phyloP scores from a whole-genome alignment of 1,140 invertebrate genomes.

The Procambarus clarkii region DNA sequence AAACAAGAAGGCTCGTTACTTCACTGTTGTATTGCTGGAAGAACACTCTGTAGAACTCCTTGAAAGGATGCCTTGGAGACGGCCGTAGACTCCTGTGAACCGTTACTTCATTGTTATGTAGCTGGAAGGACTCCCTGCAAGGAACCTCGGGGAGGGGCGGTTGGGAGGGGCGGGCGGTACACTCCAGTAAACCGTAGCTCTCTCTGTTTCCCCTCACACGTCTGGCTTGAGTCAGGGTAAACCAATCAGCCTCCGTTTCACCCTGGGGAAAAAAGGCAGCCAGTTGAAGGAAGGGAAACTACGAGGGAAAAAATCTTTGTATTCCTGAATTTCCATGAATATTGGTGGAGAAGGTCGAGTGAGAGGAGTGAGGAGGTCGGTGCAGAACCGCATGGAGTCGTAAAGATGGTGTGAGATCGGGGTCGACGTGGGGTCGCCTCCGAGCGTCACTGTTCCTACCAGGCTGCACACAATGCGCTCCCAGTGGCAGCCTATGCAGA shows the following conservation, averaged over 20 bases:
- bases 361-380: not conserved
- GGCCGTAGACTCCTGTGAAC: too few relatives aligned
- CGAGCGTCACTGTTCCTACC: constrained; percentile 6
- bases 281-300: not conserved
- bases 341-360: constrained; percentile 20
- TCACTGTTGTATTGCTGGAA: constrained; percentile 44
- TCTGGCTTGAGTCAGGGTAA: constrained; percentile 39
- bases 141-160: not conserved
- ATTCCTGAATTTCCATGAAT: constrained; percentile 48
- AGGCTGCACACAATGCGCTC: not conserved
- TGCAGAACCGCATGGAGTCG: constrained; percentile 3
- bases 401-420: constrained; percentile 39
- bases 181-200: constrained; percentile 36
- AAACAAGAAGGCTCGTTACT: constrained; percentile 51
- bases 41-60: not conserved
- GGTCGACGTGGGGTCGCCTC: constrained; percentile 42
- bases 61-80: too few relatives aligned
- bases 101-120: constrained; percentile 61
- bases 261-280: constrained; percentile 9
- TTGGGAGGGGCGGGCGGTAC: not conserved
- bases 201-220: constrained; percentile 55
- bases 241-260: constrained; percentile 58
- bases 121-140: not conserved
- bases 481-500: not conserved
- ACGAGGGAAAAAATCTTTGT: not conserved